phyloP scores from a whole-genome alignment of 2,113 vertebrate species.

The Sander vitreus region DNA sequence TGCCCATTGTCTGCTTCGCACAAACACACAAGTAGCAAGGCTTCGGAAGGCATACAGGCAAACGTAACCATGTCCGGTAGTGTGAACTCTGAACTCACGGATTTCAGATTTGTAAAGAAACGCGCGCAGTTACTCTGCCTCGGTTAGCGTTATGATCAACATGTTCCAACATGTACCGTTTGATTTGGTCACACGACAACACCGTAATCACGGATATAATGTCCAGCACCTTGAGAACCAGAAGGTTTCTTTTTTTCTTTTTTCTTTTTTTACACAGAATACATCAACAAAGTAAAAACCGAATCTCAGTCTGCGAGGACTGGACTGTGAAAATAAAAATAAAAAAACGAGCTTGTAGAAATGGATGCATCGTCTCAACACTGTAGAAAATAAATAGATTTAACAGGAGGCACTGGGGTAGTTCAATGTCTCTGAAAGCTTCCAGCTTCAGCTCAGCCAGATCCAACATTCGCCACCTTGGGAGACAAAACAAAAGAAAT shows the following conservation, averaged over 20 bases:
- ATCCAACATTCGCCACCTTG: conserved; percentile 76
- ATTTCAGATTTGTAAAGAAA: background rate
- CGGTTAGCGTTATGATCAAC: conserved; percentile 21
- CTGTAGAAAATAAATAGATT: conserved; percentile 77
- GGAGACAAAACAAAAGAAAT: conserved; percentile 33
- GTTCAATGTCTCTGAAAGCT: conserved; percentile 81
- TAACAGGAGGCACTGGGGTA: conserved; percentile 88
- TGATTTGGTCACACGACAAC: conserved; percentile 55
- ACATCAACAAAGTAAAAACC: background rate
- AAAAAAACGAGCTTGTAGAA: conserved; percentile 34
- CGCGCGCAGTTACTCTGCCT: background rate
- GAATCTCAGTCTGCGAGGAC: conserved; percentile 20
- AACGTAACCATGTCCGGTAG: background rate
- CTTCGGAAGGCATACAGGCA: conserved; percentile 9
- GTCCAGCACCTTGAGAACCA: conserved; percentile 59
- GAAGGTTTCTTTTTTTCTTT: conserved; percentile 11
- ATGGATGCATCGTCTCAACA: conserved; percentile 25
- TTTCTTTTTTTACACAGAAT: conserved; percentile 13
- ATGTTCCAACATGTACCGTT: conserved; percentile 47
- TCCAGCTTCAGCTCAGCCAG: conserved; percentile 85
- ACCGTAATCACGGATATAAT: conserved; percentile 28
- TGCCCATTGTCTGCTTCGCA: background rate
- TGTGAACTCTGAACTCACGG: background rate
- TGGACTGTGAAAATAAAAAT: conserved; percentile 33
- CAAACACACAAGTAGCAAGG: conserved; percentile 38